phyloP scores from a whole-genome alignment of 2,888 invertebrate species.

The Agrilus cyanescens region DNA sequence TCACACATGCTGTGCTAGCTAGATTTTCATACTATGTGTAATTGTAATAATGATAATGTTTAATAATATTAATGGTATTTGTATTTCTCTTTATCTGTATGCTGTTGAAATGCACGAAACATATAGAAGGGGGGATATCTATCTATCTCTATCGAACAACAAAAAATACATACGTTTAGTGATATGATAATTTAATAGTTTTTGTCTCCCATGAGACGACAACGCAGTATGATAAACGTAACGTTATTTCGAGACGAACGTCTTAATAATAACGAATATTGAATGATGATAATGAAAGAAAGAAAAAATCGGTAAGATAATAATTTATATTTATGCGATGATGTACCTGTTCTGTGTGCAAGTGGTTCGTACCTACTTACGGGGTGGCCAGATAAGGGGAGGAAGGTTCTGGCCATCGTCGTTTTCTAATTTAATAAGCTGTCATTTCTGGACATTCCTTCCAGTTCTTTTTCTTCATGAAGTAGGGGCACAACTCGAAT shows the following conservation, averaged over 20 bases:
- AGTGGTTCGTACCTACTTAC: constrained; percentile 24
- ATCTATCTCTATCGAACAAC: constrained; percentile 7
- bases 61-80: not conserved
- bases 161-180: constrained; percentile 8
- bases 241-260: not conserved
- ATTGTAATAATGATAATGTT: no score
- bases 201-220: not conserved
- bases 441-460: no score
- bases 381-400: no score
- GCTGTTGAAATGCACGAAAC: constrained; percentile 83
- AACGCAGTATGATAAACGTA: not conserved
- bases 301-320: constrained; percentile 9
- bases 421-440: no score
- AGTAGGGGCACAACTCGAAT: no score
- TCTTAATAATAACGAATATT: no score
- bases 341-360: constrained; percentile 30
- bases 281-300: constrained; percentile 21
- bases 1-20: not conserved
- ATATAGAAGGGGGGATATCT: constrained; percentile 63
- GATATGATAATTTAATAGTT: constrained; percentile 3
- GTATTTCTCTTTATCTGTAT: constrained; percentile 47
- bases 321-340: constrained; percentile 28
- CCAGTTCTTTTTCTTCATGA: no score
- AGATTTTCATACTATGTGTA: not conserved
- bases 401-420: no score